Base-by-base conservation (phyloP, 2,888 invertebrate species). In the Cabera pusaria region DNA sequence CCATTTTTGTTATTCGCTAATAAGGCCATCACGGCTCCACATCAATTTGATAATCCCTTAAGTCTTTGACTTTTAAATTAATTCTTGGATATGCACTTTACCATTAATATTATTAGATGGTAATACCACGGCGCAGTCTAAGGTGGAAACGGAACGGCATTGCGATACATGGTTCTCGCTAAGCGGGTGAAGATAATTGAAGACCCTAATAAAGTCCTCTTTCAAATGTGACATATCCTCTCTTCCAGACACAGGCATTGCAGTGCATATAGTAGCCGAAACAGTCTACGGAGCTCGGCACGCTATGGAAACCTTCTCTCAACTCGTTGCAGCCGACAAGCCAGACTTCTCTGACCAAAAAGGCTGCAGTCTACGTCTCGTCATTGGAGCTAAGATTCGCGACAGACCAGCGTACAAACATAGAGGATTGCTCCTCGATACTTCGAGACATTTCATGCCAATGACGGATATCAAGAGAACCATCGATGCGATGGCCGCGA, bases 401-500 rank as follows among this genome's bases (percentile, higher is more conserved):
- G 98, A 98, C 74, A 91, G 90, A 38, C 98, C 98, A 0, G 86
- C 92, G 0, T 98, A 93, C 79, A 88, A 91, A 0, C 95, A 98
- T 67, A 91, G 99, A 49, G 98, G 98, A 1, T 70, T 98, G 2
- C 90, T 98, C 35, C 72, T 99, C 22, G 99, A 99, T 69, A 94
- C 97, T 0, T 93, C 97, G 0, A 91, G 98, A 42, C 97, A 98
- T 78, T 99, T 93, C 68, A 88, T 98, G 10, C 93, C 96, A 0
- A 74, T 96, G 47, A 74, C 72, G 6, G 90, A 91, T 24, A 93
- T 96, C 8, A 90, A 92, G 56, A 91, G 90, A 49, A 94, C 94
- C 25, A 85, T 97, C 49, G 95, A 97, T 57, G 97, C 93, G 1
- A 96, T 98, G 95, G 94, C 95, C 1, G 91, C 95, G 7, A 94